Conservation (phyloP, 2,888 invertebrate species). For the Andrena hattorfiana region DNA sequence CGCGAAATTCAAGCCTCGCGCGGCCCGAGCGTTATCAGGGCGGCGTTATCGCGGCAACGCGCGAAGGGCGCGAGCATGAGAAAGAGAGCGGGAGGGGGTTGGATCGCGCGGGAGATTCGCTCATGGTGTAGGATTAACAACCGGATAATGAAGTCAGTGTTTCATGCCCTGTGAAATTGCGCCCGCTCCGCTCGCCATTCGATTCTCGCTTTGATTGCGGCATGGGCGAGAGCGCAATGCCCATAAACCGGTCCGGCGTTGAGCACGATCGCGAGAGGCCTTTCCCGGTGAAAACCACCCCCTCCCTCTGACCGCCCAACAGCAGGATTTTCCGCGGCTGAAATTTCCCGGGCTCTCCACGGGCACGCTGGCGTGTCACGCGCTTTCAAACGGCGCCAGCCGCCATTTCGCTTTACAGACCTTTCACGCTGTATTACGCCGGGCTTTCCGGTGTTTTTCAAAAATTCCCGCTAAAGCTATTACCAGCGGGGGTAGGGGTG, state of each 20-base stretch:
- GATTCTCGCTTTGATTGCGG: slow-evolving; percentile 83
- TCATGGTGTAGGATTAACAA: slow-evolving; percentile 82
- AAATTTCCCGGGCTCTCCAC: slow-evolving; percentile 58
- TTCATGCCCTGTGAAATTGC: slow-evolving; percentile 85
- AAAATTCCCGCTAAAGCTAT: slow-evolving; percentile 69
- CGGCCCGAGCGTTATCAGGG: slow-evolving; percentile 2
- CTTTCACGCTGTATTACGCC: slow-evolving; percentile 69
- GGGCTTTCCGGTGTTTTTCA: slow-evolving; percentile 63
- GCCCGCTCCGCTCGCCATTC: slow-evolving; percentile 80
- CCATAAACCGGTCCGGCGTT: slow-evolving; percentile 74
- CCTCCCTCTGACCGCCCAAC: neutral
- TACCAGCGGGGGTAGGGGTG: slow-evolving; percentile 16
- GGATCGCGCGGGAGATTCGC: slow-evolving; percentile 21
- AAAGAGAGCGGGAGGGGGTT: neutral
- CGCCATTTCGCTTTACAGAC: slow-evolving; percentile 61
- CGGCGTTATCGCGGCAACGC: slow-evolving; percentile 13
- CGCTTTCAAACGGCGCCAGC: slow-evolving; percentile 54
- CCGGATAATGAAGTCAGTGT: slow-evolving; percentile 85
- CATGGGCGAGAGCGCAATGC: slow-evolving; percentile 78
- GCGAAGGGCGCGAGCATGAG: slow-evolving; percentile 22
- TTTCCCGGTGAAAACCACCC: slow-evolving; percentile 30
- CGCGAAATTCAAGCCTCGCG: slow-evolving; percentile 36
- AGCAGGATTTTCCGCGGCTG: slow-evolving; percentile 62
- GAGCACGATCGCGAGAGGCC: slow-evolving; percentile 63
- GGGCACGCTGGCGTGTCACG: slow-evolving; percentile 26